Evolutionary conservation across 2,113 vertebrate genomes (phyloP), one percentile per base, ranked within the genome.

Genomic region (Sphaerodactylus townsendi): DNA sequence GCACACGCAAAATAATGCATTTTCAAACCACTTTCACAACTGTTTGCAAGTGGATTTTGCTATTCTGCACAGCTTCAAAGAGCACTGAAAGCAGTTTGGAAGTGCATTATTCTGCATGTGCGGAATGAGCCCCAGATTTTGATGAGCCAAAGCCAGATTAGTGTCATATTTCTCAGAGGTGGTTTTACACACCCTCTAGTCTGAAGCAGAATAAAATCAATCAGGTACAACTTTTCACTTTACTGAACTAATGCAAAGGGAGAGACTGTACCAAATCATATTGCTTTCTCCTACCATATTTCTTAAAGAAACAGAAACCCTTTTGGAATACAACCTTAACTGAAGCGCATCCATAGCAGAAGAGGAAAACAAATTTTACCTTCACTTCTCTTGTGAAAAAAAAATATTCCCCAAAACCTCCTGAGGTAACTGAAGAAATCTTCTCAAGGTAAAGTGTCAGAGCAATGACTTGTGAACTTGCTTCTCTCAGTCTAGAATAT

Each of bases 311-410:
- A 56, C 19, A 77, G 46, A 56, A 77, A 1, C 62, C 62, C 10
- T 14, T 44, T 46, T 78, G 53, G 33, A 71, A 78, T 70, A 35
- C 28, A 19, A 78, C 41, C 13, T 72, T 79, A 35, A 9, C 39
- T 30, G 37, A 70, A 2, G 0, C 3, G 44, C 46, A 53, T 39
- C 30, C 6, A 8, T 28, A 30, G 46, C 19, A 77, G n/a, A 85
- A 90, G 44, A 90, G 74, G 86, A 88, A 91, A 89, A 92, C 82
- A 82, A 84, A 62, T 83, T 89, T 86, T 94, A 94, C 92, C 90
- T 92, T 90, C 68, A 88, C 72, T 73, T 84, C 78, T 84, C 88
- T 84, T 86, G 86, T 92, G 89, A 73, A 86, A 73, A 73, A 86
- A 73, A 85, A 81, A 82, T 86, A 83, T 88, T 19, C 90, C 86